A percentile compares a stretch with the other conserved stretches of the same genome.
Evolutionary conservation across 1,140 invertebrate species (phyloP).

Genomic region (Lysiphlebus fabarum): DNA sequence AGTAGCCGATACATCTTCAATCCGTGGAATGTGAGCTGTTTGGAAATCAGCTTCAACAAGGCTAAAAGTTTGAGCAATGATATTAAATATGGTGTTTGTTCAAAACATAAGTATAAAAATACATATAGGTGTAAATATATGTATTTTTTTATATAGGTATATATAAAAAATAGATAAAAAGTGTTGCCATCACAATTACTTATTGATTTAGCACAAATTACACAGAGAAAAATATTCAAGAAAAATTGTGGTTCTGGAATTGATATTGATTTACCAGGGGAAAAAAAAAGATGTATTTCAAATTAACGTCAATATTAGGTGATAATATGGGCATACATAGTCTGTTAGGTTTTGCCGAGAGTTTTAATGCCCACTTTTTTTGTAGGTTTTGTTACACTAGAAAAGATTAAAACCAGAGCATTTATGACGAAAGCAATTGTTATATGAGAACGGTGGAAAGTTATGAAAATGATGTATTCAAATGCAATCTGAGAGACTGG

Average conservation of each 20-base stretch:
- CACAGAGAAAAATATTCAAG: too few relatives aligned
- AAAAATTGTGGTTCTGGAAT: slow-evolving; percentile 34
- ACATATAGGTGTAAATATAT: too few relatives aligned
- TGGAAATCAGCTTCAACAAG: too few relatives aligned
- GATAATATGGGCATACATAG: slow-evolving; percentile 43
- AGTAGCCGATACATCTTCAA: too few relatives aligned
- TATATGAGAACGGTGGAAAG: slow-evolving; percentile 23
- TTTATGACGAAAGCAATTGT: slow-evolving; percentile 28
- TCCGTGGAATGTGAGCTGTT: too few relatives aligned
- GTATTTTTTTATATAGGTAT: too few relatives aligned
- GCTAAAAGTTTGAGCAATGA: too few relatives aligned
- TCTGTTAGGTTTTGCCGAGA: slow-evolving; percentile 37
- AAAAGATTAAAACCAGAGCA: slow-evolving; percentile 26
- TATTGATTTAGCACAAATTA: too few relatives aligned
- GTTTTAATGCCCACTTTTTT: slow-evolving; percentile 33
- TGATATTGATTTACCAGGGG: slow-evolving; percentile 21
- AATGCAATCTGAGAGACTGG: slow-evolving; percentile 16
- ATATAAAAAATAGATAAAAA: too few relatives aligned
- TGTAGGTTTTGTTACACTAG: slow-evolving; percentile 37
- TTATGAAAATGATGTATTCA: slow-evolving; percentile 12
- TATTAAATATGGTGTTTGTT: too few relatives aligned
- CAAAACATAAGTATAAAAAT: too few relatives aligned
- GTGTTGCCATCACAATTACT: too few relatives aligned
- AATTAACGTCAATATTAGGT: slow-evolving; percentile 33
- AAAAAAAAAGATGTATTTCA: slow-evolving; percentile 31